These are phyloP conservation scores for Halcyon leucocephala DNA, from an alignment of 2,797 vertebrate genomes.

Conservation along the genomic window DNA sequence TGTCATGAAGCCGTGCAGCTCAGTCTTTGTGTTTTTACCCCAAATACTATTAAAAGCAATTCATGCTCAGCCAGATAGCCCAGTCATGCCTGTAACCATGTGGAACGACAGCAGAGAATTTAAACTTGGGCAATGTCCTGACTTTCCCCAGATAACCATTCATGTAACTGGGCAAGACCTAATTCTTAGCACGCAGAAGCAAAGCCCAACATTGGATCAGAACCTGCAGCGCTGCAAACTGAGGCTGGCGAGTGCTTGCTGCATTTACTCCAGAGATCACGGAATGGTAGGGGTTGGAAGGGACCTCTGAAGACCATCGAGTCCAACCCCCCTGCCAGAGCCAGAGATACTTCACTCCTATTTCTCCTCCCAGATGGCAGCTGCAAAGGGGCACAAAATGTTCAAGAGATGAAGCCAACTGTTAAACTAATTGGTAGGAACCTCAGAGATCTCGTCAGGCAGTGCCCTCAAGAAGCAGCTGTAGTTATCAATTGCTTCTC, in stretches of 20 bases:
- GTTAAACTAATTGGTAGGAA: not conserved
- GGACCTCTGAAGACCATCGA: too few relatives aligned
- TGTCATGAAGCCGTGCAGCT: not conserved
- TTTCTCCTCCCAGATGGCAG: not conserved
- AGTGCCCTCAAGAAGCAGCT: not conserved
- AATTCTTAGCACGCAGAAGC: not conserved
- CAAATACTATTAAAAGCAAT: not conserved
- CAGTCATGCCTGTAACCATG: accelerated
- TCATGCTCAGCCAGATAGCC: not conserved
- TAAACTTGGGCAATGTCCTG: not conserved
- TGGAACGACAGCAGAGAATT: not conserved
- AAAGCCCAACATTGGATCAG: not conserved
- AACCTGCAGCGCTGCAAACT: not conserved
- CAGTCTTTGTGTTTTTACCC: not conserved
- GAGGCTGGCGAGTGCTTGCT: not conserved
- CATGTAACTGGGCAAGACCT: not conserved
- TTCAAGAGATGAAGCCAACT: not conserved
- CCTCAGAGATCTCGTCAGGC: not conserved
- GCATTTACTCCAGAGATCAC: not conserved
- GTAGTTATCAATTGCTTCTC: not conserved
- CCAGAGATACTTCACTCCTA: not conserved
- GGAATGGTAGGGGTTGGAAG: too few relatives aligned
- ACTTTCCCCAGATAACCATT: not conserved
- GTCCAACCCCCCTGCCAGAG: too few relatives aligned
- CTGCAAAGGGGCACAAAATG: not conserved